Conservation (phyloP, 2,797 vertebrate species). For the Pantherophis alleghaniensis region DNA sequence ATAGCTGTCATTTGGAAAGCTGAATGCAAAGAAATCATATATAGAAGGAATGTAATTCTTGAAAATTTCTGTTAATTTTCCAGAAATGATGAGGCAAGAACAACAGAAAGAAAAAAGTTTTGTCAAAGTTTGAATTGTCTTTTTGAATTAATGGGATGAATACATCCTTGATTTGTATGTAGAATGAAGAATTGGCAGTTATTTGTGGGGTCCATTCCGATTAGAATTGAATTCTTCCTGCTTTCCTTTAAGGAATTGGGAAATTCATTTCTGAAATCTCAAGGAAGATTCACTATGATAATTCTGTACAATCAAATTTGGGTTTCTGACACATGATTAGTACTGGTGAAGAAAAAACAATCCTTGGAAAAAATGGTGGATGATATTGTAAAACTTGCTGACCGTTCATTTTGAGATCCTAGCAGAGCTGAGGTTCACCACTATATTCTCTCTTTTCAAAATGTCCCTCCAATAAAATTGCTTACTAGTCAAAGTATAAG, state of each 20-base stretch:
- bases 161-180: neutral
- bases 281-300: neutral
- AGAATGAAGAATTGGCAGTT: constrained; percentile 22
- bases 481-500: neutral
- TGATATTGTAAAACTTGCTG: neutral
- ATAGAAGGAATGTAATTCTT: neutral
- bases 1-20: constrained; percentile 6
- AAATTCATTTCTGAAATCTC: neutral
- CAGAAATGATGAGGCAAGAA: neutral
- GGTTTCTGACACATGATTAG: neutral
- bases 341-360: neutral
- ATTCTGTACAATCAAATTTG: neutral
- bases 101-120: neutral
- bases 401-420: neutral
- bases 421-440: neutral
- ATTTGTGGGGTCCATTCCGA: constrained; percentile 26
- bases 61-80: constrained; percentile 25
- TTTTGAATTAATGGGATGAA: constrained; percentile 1
- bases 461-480: neutral
- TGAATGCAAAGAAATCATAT: neutral
- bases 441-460: neutral
- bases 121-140: neutral
- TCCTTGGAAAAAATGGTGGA: neutral
- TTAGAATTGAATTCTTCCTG: neutral
- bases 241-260: neutral